Conservation (phyloP, 2,888 invertebrate genomes). For the Agelastica alni region DNA sequence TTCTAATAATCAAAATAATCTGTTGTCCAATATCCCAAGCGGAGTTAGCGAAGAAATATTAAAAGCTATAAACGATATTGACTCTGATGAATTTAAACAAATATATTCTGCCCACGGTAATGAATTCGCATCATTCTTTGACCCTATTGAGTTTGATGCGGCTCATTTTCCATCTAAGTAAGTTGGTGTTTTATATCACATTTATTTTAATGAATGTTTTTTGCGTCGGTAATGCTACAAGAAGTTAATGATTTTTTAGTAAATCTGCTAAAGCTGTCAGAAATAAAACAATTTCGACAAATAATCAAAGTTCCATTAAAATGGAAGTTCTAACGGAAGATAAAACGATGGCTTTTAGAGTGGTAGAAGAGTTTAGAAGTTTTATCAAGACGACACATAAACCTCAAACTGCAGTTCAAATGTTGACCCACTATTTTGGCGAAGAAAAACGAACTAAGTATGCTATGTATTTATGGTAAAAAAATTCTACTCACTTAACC, state of each 20-base stretch:
- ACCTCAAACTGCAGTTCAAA: slow-evolving; percentile 33
- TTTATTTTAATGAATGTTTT: too few relatives aligned
- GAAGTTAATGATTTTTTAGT: too few relatives aligned
- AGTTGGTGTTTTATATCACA: too few relatives aligned
- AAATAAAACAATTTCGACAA: too few relatives aligned
- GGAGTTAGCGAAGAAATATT: slow-evolving; percentile 45
- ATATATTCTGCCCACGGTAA: slow-evolving; percentile 34
- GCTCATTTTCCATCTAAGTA: too few relatives aligned
- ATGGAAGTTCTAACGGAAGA: slow-evolving; percentile 31
- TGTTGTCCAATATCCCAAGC: slow-evolving; percentile 3
- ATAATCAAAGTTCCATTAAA: slow-evolving; percentile 16
- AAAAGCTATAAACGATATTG: slow-evolving; percentile 37
- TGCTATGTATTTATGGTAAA: too few relatives aligned
- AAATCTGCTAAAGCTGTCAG: too few relatives aligned
- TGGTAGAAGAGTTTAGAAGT: slow-evolving; percentile 41
- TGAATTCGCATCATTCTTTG: too few relatives aligned
- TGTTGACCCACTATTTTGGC: slow-evolving; percentile 44
- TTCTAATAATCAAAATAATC: background rate
- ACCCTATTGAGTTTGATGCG: too few relatives aligned
- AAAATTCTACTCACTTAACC: too few relatives aligned
- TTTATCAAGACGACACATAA: slow-evolving; percentile 46
- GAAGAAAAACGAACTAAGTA: slow-evolving; percentile 47
- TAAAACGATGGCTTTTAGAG: slow-evolving; percentile 30
- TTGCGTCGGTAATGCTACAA: too few relatives aligned
- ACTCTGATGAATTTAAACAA: slow-evolving; percentile 50